Evolutionary conservation across 2,888 invertebrate genomes (phyloP).

Genomic region (Eretmocerus hayati): DNA sequence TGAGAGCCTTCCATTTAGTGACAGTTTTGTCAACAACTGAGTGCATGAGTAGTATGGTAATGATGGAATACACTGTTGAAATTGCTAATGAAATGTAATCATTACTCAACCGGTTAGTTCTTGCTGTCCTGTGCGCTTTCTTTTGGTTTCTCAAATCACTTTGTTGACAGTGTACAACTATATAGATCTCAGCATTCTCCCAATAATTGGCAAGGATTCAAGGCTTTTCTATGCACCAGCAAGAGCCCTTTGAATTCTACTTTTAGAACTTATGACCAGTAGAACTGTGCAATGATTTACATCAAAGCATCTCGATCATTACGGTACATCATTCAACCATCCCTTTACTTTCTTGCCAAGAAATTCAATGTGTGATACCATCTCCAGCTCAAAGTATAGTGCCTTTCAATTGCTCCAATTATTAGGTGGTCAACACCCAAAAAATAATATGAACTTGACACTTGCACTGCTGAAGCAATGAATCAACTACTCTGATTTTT

Average conservation of each 20-base stretch:
- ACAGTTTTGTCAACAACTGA: too few species aligned
- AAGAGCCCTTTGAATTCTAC: constrained; percentile 40
- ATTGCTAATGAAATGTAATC: too few species aligned
- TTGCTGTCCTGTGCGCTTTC: constrained; percentile 2
- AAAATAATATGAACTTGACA: too few species aligned
- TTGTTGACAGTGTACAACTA: constrained; percentile 1
- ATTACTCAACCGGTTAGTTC: too few species aligned
- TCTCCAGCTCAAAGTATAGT: background rate
- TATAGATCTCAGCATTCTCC: constrained; percentile 30
- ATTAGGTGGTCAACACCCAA: too few species aligned
- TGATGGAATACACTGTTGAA: too few species aligned
- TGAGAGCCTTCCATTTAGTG: too few species aligned
- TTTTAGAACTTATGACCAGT: constrained; percentile 42
- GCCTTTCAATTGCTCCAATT: constrained; percentile 6
- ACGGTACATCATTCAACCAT: constrained; percentile 6
- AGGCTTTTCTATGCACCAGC: constrained; percentile 31
- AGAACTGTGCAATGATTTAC: constrained; percentile 40
- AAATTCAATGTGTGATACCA: background rate
- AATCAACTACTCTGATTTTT: too few species aligned
- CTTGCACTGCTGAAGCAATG: too few species aligned
- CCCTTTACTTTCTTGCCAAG: background rate
- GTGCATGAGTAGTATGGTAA: too few species aligned
- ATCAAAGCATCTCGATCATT: constrained; percentile 14
- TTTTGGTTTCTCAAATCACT: constrained; percentile 13
- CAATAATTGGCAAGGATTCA: constrained; percentile 40